Evolutionary conservation across 2,113 vertebrate species (phyloP).

Genomic region (Daphoenositta chrysoptera): DNA sequence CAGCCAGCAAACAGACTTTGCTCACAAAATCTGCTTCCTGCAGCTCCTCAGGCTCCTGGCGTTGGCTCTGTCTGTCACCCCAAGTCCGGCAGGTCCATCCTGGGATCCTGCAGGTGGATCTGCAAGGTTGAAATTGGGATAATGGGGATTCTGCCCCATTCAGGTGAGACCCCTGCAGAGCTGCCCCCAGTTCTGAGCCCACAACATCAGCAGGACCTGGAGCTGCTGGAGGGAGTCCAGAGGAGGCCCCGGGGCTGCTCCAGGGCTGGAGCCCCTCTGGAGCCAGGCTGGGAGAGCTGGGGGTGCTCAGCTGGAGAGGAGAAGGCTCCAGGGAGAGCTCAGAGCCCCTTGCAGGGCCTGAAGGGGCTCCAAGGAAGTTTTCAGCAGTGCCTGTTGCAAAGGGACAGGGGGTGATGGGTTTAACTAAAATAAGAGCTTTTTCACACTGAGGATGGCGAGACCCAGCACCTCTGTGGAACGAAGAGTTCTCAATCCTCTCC

Average conservation of each 20-base stretch:
- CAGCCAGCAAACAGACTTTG: neutral
- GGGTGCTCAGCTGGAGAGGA: neutral
- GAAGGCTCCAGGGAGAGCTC: neutral
- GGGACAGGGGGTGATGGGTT: neutral
- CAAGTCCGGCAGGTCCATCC: neutral
- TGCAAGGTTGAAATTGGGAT: neutral
- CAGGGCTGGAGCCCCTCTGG: neutral
- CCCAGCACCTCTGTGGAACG: neutral
- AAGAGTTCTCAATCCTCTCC: neutral
- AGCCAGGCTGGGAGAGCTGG: neutral
- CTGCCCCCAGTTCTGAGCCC: neutral
- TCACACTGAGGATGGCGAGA: neutral
- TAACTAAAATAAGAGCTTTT: neutral
- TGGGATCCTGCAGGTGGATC: neutral
- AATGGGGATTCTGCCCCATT: neutral
- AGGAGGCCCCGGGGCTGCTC: rapidly evolving
- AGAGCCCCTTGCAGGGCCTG: neutral
- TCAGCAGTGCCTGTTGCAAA: neutral
- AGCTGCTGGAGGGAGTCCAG: neutral
- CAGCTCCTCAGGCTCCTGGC: neutral
- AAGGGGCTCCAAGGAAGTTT: neutral
- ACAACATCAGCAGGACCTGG: neutral
- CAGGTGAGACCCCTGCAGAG: neutral
- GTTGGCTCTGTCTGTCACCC: neutral
- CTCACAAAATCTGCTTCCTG: neutral